Base-by-base conservation (phyloP, 2,113 vertebrate species). In the Hyperopisus bebe region DNA sequence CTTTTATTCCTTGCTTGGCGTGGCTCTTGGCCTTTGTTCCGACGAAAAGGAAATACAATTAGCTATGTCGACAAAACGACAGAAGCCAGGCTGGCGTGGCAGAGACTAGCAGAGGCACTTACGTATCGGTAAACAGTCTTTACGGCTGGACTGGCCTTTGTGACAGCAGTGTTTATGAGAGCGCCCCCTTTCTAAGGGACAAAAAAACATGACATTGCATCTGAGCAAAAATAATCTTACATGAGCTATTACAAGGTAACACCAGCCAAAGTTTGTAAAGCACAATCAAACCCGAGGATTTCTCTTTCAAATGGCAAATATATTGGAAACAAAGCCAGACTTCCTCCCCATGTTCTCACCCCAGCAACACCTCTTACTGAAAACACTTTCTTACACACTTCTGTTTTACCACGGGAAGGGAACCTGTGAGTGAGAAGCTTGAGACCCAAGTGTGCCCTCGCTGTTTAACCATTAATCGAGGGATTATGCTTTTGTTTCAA, bases 91-190 rank as follows among this genome's bases (percentile, higher is more conserved):
- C 35, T 27, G 17, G 27, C 11, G 62, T 5, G 62, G 19, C 7
- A 17, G 24, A 58, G 39, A 35, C 5, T 15, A 86, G 53, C 9
- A 66, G 46, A 55, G 19, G 66, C 88, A 94, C 97, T 97, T 96
- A 98, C 97, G 93, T 95, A 96, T 95, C 95, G 96, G 91, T 97
- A 97, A 0, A 95, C 95, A 58, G 95, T 95, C 91, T 96, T 96
- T 88, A 97, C 93, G 84, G 96, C 96, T 6, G 95, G 97, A 66
- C 95, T 95, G 91, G 98, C 98, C 97, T 97, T 99, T 90, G 96
- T 97, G 95, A 99, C 90, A n/a, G 97, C 98, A 46, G 97, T 98
- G 94, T 98, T 99, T 94, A 99, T 94, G 0, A 98, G 91, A 0
- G 97, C 97, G 39, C 98, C 94, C 27, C 98, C 97, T 95, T 97